Evolutionary conservation across 2,888 invertebrate genomes (phyloP).

Genomic region (Trissolcus brochymenae): DNA sequence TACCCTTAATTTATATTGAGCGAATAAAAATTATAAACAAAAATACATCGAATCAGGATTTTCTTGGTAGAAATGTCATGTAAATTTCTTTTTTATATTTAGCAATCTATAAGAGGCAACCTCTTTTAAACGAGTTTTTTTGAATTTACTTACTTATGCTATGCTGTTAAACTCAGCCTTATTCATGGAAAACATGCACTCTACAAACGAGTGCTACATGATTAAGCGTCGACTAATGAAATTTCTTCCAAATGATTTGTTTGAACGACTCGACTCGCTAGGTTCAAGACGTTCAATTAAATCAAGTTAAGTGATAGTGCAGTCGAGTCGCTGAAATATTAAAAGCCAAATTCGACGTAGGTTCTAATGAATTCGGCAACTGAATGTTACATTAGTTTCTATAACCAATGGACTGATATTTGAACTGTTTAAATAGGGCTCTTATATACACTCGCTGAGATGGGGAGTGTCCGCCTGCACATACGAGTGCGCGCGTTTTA

Average conservation of each 20-base stretch:
- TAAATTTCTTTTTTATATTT: no score
- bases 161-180: neutral
- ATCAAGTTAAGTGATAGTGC: constrained; percentile 32
- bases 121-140: no score
- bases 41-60: no score
- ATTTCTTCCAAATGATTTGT: constrained; percentile 35
- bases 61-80: no score
- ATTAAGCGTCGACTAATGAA: constrained; percentile 40
- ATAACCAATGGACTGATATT: constrained; percentile 38
- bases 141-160: no score
- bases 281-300: constrained; percentile 38
- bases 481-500: constrained; percentile 15
- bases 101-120: no score
- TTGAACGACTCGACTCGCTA: constrained; percentile 14
- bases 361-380: constrained; percentile 25
- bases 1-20: no score
- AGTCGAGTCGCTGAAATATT: constrained; percentile 32
- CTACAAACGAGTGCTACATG: constrained; percentile 21
- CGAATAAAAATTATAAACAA: no score
- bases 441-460: constrained; percentile 16
- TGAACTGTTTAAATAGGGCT: constrained; percentile 31
- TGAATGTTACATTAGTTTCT: constrained; percentile 26
- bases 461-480: neutral
- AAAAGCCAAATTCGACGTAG: constrained; percentile 15
- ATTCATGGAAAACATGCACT: constrained; percentile 20